Base-by-base conservation (phyloP, 2,797 vertebrate species). In the Emys orbicularis region DNA sequence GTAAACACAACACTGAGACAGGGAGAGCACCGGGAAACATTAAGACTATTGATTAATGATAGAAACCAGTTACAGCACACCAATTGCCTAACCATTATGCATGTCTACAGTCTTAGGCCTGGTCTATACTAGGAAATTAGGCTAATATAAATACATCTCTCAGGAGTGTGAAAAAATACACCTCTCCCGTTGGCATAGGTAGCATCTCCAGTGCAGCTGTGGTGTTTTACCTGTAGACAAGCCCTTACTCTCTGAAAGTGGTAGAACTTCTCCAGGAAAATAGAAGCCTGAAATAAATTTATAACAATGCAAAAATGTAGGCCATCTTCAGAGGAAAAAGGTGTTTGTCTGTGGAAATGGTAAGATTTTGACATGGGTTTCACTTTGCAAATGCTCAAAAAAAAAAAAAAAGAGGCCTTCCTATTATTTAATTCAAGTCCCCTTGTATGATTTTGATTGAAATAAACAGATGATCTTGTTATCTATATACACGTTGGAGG, bases 371-470 rank as follows among this genome's bases (percentile, higher is more conserved):
- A 4, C 2, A 2, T 61, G 23, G 1, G 12, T 23, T 90, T 13
- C 0, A 1, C 13, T 88, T 81, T 41, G 34, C 84, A 87, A 91
- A 6, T 47, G 92, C 85, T 88, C 27, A 54, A 56, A 85, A 54
- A 87, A 11, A 94, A 87, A 83, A 8, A 76, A 88, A 85, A 41
- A 41, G 94, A 80, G 56, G 47, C 31, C 68, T 77, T 15, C 41
- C 88, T 79, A 84, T 87, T 91, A 93, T 92, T 94, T 89, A 90
- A 93, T 90, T 41, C 95, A 91, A 95, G 85, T 10, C 83, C 29
- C 12, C 91, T 87, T 53, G 2, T 87, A 84, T 80, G 81, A 92
- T 94, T 93, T 96, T 97, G 94, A 87, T 90, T 94, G 93, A 95
- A 91, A 94, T 80, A 95, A 94, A 85, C 84, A 93, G 81, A 84